phyloP scores from a whole-genome alignment of 2,797 vertebrate species.

The Moxostoma hubbsi region DNA sequence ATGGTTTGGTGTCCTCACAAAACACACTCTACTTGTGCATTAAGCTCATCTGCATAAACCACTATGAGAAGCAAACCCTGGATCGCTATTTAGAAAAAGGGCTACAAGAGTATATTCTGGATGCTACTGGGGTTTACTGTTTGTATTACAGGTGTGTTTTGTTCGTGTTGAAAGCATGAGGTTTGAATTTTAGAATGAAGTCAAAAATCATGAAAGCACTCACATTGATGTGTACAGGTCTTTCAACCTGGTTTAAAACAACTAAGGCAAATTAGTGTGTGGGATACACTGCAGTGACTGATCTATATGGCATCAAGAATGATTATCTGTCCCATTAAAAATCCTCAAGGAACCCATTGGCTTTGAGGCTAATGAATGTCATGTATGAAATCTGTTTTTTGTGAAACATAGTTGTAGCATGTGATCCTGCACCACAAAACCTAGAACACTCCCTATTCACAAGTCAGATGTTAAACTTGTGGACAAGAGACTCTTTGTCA shows the following conservation, averaged over 20 bases:
- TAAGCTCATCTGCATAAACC: conserved; percentile 29
- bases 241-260: too few relatives aligned
- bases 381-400: conserved; percentile 34
- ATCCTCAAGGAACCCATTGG: conserved; percentile 3
- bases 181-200: neutral
- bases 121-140: neutral
- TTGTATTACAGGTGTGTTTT: conserved; percentile 7
- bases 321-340: conserved; percentile 1
- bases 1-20: conserved; percentile 11
- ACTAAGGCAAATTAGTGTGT: too few relatives aligned
- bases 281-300: neutral
- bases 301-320: neutral
- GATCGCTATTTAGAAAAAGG: neutral
- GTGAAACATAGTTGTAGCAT: conserved; percentile 54
- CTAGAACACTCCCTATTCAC: conserved; percentile 69
- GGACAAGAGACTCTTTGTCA: conserved; percentile 73
- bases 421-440: conserved; percentile 63
- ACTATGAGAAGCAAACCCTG: conserved; percentile 24
- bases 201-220: too few relatives aligned
- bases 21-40: conserved; percentile 23
- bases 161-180: neutral
- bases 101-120: conserved; percentile 16
- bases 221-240: too few relatives aligned
- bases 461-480: conserved; percentile 70
- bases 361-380: conserved; percentile 29